A percentile compares a stretch with the other conserved stretches of the same genome.
Evolutionary conservation across 2,888 invertebrate genomes (phyloP).

Genomic region (Conchocele bisecta): DNA sequence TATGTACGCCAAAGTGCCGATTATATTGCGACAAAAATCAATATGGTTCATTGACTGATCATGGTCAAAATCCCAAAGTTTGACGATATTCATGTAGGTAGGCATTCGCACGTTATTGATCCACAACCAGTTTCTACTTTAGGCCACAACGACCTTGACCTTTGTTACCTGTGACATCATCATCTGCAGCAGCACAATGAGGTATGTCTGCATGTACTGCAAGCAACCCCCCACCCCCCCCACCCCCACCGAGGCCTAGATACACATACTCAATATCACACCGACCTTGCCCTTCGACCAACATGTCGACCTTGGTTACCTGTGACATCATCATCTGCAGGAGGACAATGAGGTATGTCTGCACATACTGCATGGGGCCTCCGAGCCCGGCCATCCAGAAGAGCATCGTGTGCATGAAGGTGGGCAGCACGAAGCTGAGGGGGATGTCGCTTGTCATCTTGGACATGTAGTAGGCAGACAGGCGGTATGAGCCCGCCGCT

Average conservation of each 20-base stretch:
- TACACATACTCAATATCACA: no score
- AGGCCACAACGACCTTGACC: no score
- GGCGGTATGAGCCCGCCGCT: conserved; percentile 89
- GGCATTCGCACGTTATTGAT: no score
- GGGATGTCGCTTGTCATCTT: conserved; percentile 92
- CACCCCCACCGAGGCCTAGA: no score
- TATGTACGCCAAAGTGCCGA: no score
- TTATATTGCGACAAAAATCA: no score
- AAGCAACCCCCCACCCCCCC: conserved; percentile 87
- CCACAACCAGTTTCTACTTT: no score
- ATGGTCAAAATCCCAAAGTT: no score
- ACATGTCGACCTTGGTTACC: no score
- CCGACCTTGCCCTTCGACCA: no score
- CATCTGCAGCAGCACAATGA: conserved; percentile 88
- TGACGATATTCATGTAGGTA: no score
- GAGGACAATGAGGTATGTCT: conserved; percentile 86
- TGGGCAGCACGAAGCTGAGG: conserved; percentile 89
- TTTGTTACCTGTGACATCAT: conserved; percentile 89
- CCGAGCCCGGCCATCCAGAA: conserved; percentile 90
- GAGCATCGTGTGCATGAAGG: conserved; percentile 89
- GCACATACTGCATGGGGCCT: conserved; percentile 84
- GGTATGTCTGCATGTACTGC: conserved; percentile 44
- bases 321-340: conserved; percentile 89
- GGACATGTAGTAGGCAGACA: conserved; percentile 91
- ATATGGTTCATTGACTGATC: no score